Evolutionary conservation across 2,888 invertebrate species (phyloP).

Genomic region (Epinotia ramella): DNA sequence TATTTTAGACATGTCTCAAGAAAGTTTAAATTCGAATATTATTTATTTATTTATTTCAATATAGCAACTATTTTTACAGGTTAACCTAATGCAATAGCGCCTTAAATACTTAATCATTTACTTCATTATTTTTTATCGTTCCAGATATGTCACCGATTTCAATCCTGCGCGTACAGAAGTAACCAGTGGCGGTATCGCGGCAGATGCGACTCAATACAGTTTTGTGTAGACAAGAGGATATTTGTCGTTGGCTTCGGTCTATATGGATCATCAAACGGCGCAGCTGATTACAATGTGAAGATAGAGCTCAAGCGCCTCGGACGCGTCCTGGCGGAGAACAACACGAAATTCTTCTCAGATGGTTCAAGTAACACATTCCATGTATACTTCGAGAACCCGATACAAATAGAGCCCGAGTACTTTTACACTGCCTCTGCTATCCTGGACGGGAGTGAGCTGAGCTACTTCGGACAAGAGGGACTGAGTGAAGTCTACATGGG

Average conservation of each 20-base stretch:
- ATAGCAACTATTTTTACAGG: too few species aligned
- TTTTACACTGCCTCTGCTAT: constrained; percentile 98
- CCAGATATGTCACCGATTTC: constrained; percentile 97
- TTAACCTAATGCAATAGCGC: too few species aligned
- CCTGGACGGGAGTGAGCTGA: constrained; percentile 96
- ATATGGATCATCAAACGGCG: constrained; percentile 98
- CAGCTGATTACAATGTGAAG: constrained; percentile 97
- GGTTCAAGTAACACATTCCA: constrained; percentile 98
- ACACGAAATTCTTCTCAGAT: constrained; percentile 97
- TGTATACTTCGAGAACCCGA: constrained; percentile 91
- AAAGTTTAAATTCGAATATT: not conserved
- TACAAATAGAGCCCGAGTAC: constrained; percentile 96
- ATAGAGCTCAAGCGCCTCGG: constrained; percentile 97
- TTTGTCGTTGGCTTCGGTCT: constrained; percentile 98
- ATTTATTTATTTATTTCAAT: too few species aligned
- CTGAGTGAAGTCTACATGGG: constrained; percentile 97
- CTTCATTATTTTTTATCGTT: constrained; percentile 53
- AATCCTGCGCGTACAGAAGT: constrained; percentile 97
- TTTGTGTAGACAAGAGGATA: constrained; percentile 97
- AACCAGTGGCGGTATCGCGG: constrained; percentile 99
- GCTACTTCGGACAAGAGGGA: constrained; percentile 99
- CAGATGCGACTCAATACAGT: constrained; percentile 98
- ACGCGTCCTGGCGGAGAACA: constrained; percentile 94
- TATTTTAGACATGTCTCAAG: too few species aligned
- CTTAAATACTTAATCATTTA: too few species aligned